phyloP scores from a whole-genome alignment of 1,140 invertebrate genomes.

The Globodera rostochiensis region DNA sequence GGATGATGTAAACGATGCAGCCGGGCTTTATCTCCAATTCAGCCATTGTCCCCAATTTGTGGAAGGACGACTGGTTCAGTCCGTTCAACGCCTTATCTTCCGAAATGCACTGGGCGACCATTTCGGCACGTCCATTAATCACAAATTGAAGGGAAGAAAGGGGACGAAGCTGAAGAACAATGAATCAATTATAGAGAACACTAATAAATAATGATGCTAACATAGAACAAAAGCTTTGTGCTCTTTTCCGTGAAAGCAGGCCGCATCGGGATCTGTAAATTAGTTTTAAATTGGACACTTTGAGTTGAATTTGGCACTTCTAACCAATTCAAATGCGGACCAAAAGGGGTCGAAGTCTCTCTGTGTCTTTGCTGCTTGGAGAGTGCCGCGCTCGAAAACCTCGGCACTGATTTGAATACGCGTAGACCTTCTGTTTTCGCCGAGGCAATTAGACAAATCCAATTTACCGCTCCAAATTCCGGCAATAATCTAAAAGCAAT shows the following conservation, averaged over 20 bases:
- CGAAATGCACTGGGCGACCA: slow-evolving; percentile 18
- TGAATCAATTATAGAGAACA: neutral
- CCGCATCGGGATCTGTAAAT: slow-evolving; percentile 16
- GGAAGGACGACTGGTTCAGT: slow-evolving; percentile 24
- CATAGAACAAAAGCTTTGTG: neutral
- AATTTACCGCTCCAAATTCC: slow-evolving; percentile 12
- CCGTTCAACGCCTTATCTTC: slow-evolving; percentile 21
- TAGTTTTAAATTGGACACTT: neutral
- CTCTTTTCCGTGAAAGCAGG: slow-evolving; percentile 2
- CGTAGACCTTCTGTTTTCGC: neutral
- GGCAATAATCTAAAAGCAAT: slow-evolving; percentile 5
- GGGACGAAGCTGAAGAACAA: neutral
- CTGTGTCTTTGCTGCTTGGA: neutral
- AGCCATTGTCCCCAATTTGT: slow-evolving; percentile 20
- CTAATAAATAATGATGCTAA: neutral
- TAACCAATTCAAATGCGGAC: slow-evolving; percentile 20
- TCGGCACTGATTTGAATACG: slow-evolving; percentile 11
- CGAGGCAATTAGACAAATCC: slow-evolving; percentile 4
- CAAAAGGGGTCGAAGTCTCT: slow-evolving; percentile 19
- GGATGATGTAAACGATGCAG: slow-evolving; percentile 17
- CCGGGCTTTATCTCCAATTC: slow-evolving; percentile 13
- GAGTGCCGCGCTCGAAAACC: slow-evolving; percentile 14
- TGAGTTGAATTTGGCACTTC: neutral
- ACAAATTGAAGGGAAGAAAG: slow-evolving; percentile 4
- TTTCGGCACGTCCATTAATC: slow-evolving; percentile 7